Evolutionary conservation across 64 coral and sea anemone genomes (phyloP).

Genomic region (Anthopleura sola): DNA sequence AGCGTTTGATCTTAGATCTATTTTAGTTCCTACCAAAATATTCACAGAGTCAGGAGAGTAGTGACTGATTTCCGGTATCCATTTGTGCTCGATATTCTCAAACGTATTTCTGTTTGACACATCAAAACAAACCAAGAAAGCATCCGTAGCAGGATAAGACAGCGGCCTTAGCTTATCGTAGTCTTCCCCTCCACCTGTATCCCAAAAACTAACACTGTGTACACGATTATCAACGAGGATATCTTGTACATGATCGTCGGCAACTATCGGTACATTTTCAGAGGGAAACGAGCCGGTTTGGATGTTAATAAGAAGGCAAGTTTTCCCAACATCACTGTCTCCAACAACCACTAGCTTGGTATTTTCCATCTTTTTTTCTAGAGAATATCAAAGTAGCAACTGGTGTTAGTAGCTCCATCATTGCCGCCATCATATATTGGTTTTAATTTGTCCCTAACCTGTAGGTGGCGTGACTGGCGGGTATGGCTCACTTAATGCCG

Average conservation of each 20-base stretch:
- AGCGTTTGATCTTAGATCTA: slow-evolving; percentile 56
- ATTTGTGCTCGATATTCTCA: slow-evolving; percentile 61
- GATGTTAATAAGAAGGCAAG: slow-evolving; percentile 51
- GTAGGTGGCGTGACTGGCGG: too few relatives aligned
- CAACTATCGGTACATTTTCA: slow-evolving; percentile 77
- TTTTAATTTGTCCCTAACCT: too few relatives aligned
- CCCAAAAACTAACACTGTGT: slow-evolving; percentile 52
- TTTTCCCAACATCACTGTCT: slow-evolving; percentile 73
- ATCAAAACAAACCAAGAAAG: slow-evolving; percentile 94
- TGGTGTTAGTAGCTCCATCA: too few relatives aligned
- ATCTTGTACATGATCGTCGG: slow-evolving; percentile 58
- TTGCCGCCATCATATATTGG: too few relatives aligned
- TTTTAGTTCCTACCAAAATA: slow-evolving; percentile 84
- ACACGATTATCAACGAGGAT: slow-evolving; percentile 23
- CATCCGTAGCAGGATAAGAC: slow-evolving; percentile 77
- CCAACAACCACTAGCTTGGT: slow-evolving; percentile 74
- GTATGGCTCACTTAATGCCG: too few relatives aligned
- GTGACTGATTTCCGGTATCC: slow-evolving; percentile 76
- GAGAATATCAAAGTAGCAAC: too few relatives aligned
- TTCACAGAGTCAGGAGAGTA: slow-evolving; percentile 45
- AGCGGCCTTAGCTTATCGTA: slow-evolving; percentile 83
- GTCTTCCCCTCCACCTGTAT: slow-evolving; percentile 85
- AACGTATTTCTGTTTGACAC: slow-evolving; percentile 71
- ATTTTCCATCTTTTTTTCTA: not conserved
- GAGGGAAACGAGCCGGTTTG: slow-evolving; percentile 58